A percentile compares a stretch with the other conserved stretches of the same genome.
These are phyloP conservation scores for Acleris emargana DNA, from an alignment of 2,888 invertebrate genomes.

Conservation along the genomic window DNA sequence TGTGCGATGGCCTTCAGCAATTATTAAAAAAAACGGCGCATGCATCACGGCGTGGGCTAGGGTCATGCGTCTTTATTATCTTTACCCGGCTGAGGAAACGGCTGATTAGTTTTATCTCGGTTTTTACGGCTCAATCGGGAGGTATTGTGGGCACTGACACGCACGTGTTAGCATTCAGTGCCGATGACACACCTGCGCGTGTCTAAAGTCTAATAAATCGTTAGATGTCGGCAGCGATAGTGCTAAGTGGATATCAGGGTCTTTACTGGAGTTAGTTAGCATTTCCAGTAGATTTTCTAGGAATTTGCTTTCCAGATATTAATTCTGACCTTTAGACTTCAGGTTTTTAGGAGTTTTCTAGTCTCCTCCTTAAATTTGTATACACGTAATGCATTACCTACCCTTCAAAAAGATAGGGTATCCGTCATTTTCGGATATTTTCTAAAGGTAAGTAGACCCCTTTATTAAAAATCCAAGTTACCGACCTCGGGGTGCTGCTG, in stretches of 20 bases:
- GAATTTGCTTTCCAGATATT: not conserved
- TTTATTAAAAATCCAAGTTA: too few relatives aligned
- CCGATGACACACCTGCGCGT: too few relatives aligned
- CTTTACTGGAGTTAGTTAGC: not conserved
- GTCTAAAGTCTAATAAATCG: too few relatives aligned
- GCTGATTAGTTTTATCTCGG: conserved; percentile 21
- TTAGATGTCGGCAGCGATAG: too few relatives aligned
- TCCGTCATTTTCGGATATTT: too few relatives aligned
- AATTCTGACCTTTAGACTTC: too few relatives aligned
- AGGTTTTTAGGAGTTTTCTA: too few relatives aligned
- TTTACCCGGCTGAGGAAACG: conserved; percentile 15
- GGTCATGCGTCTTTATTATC: not conserved
- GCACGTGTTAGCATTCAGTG: not conserved
- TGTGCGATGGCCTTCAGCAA: not conserved
- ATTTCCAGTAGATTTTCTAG: not conserved
- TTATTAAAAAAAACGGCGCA: not conserved
- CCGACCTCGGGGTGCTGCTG: too few relatives aligned
- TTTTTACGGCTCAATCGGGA: conserved; percentile 20
- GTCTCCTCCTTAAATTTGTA: too few relatives aligned
- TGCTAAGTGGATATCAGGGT: not conserved
- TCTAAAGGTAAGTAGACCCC: too few relatives aligned
- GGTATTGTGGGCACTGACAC: conserved; percentile 9
- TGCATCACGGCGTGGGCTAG: conserved; percentile 10
- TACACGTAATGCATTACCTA: too few relatives aligned
- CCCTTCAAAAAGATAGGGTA: too few relatives aligned